A percentile compares a stretch with the other conserved stretches of the same genome.
phyloP scores from a whole-genome alignment of 2,797 vertebrate genomes.

The Cottoperca gobio region DNA sequence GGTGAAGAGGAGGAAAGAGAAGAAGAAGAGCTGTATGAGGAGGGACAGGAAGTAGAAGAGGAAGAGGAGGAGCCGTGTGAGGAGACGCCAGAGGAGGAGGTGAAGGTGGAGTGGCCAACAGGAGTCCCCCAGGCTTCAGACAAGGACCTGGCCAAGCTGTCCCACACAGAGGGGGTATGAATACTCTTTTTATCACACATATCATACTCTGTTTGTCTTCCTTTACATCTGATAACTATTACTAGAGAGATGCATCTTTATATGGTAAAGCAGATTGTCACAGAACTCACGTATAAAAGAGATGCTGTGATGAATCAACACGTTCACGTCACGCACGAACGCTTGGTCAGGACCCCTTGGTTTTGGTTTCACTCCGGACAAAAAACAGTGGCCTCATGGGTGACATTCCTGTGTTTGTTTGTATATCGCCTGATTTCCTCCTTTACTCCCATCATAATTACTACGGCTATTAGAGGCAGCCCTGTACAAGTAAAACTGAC shows the following conservation, averaged over 20 bases:
- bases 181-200: not conserved
- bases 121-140: conserved; percentile 90
- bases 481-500: too few relatives aligned
- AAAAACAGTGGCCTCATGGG: too few relatives aligned
- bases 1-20: conserved; percentile 53
- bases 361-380: too few relatives aligned
- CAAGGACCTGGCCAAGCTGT: conserved; percentile 92
- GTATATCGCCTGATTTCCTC: too few relatives aligned
- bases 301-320: too few relatives aligned
- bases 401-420: too few relatives aligned
- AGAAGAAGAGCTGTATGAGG: conserved; percentile 64
- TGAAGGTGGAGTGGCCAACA: conserved; percentile 79
- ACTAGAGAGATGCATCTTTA: not conserved
- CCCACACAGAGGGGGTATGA: conserved; percentile 91
- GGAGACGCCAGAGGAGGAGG: conserved; percentile 80
- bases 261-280: not conserved
- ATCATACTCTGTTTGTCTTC: not conserved
- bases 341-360: too few relatives aligned
- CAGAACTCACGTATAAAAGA: not conserved
- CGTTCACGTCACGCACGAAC: too few relatives aligned
- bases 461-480: too few relatives aligned
- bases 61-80: conserved; percentile 61
- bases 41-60: conserved; percentile 72
- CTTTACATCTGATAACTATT: not conserved
- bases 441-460: too few relatives aligned